phyloP scores from a whole-genome alignment of 1,140 invertebrate genomes.

The Paraescarpia echinospica region DNA sequence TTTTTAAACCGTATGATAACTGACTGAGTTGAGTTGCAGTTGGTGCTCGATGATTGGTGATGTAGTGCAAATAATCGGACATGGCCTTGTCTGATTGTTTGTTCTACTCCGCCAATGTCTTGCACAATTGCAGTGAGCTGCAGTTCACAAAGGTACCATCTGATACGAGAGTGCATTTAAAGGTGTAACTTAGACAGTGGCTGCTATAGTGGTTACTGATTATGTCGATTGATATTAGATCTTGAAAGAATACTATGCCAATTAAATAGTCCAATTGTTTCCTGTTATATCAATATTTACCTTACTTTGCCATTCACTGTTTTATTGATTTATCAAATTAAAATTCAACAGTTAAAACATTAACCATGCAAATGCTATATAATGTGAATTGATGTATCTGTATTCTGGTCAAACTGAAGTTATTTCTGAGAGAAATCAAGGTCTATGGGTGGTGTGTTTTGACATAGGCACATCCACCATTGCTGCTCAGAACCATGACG shows the following conservation, averaged over 20 bases:
- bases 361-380: too few relatives aligned
- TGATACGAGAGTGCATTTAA: not conserved
- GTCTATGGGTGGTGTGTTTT: not conserved
- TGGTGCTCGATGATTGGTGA: too few relatives aligned
- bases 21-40: too few relatives aligned
- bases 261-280: not conserved
- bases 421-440: not conserved
- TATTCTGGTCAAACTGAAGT: not conserved
- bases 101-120: too few relatives aligned
- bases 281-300: not conserved
- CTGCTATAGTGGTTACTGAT: not conserved
- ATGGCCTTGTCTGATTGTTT: too few relatives aligned
- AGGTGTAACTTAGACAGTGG: not conserved
- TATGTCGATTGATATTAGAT: not conserved
- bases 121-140: too few relatives aligned
- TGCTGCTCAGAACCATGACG: not conserved
- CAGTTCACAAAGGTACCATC: too few relatives aligned
- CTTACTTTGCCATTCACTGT: not conserved
- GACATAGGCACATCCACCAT: not conserved
- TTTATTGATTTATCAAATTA: not conserved
- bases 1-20: too few relatives aligned
- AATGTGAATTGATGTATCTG: not conserved
- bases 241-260: not conserved
- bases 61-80: too few relatives aligned
- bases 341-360: not conserved